Evolutionary conservation across 37 sponge, comb jelly and placozoan genomes (phyloP), one percentile per base, ranked within the genome.

Genomic region (Axinella damicornis): DNA sequence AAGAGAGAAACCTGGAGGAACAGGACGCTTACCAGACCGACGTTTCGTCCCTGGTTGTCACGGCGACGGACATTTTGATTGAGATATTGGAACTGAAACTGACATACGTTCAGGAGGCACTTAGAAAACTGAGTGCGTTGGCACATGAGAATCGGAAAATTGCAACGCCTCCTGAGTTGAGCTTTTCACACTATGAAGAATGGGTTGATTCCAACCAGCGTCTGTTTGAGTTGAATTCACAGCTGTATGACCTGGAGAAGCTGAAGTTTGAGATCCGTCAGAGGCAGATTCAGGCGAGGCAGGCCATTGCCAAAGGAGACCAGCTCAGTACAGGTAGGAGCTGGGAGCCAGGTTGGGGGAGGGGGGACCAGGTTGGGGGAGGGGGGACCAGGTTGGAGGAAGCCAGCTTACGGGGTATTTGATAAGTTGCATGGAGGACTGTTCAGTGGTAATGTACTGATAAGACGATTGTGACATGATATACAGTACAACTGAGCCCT

Each of bases 191-290:
- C 17, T 87, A 79, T 73, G 73, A 87, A 27, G 80, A 87, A 37
- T 87, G 87, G 87, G 74, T 79, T 20, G 79, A 74, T 54, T 73
- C 73, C 19, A 87, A 79, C 57, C 87, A 87, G 74, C 72, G 59
- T 27, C 61, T 87, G 0, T 80, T 71, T n/a, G 74, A 87, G 74
- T 34, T 87, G 15, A 79, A 87, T 53, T 54, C 87, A 0, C 80
- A 73, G n/a, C 74, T 87, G 59, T 87, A 73, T 30, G 87, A 87
- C 19, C 30, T 79, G 55, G 80, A 87, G 69, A 87, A 73, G 66
- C 22, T 78, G 1, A 87, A 87, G 67, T 79, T 79, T 71, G 74
- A 87, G 28, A 30, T 80, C 22, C 39, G 73, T 33, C 20, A 57
- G 41, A 79, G 58, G 57, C 19, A 66, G 65, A 13, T 9, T 5